Evolutionary conservation across 1,140 invertebrate genomes (phyloP).

Genomic region (Globodera rostochiensis): DNA sequence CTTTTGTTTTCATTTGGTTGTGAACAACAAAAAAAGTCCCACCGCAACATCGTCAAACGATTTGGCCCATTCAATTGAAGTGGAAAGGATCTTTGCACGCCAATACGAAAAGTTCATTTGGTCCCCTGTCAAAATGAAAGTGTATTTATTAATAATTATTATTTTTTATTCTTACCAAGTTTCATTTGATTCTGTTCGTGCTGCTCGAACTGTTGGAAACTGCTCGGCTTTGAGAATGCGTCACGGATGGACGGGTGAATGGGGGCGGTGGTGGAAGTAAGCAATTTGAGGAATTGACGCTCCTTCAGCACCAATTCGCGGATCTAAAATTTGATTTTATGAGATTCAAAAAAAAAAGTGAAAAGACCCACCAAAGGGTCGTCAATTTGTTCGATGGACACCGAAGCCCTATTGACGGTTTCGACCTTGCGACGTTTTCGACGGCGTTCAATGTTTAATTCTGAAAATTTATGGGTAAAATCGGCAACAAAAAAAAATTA

Average conservation of each 20-base stretch:
- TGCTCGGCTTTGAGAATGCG: constrained; percentile 36
- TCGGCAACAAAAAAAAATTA: constrained; percentile 3
- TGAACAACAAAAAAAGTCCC: constrained; percentile 21
- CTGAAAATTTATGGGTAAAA: constrained; percentile 32
- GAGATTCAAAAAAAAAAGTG: neutral
- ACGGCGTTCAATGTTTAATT: constrained; percentile 61
- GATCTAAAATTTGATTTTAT: constrained; percentile 14
- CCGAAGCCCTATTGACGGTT: neutral
- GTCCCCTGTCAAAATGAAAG: constrained; percentile 24
- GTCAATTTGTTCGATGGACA: constrained; percentile 35
- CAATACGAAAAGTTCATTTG: constrained; percentile 64
- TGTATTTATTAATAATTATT: neutral
- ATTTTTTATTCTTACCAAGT: neutral
- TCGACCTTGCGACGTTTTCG: constrained; percentile 53
- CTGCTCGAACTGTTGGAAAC: constrained; percentile 46
- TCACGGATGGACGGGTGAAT: constrained; percentile 55
- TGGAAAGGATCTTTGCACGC: constrained; percentile 61
- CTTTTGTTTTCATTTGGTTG: too few relatives aligned
- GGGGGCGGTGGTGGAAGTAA: constrained; percentile 53
- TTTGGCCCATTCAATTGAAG: constrained; percentile 61
- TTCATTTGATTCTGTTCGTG: constrained; percentile 47
- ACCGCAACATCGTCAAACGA: constrained; percentile 54
- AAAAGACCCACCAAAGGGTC: constrained; percentile 39
- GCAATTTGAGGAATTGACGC: constrained; percentile 53
- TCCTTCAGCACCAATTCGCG: constrained; percentile 49